phyloP scores from a whole-genome alignment of 2,797 vertebrate genomes.

The Podargus strigoides region DNA sequence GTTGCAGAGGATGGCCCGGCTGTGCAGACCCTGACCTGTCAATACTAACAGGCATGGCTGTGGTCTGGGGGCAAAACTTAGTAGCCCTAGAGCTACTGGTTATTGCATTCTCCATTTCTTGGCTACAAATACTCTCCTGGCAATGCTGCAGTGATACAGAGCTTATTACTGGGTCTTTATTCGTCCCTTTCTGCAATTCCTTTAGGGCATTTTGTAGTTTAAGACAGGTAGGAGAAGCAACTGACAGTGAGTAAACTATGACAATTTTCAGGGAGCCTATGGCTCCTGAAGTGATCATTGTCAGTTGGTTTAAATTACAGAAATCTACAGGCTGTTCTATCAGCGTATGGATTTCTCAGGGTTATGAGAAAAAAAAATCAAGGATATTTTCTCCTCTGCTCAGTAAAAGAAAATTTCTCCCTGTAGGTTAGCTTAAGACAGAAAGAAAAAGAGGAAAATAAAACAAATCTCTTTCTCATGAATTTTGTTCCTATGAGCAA shows the following conservation, averaged over 20 bases:
- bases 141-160: background rate
- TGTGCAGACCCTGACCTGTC: fast-evolving
- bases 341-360: background rate
- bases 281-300: background rate
- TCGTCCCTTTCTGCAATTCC: background rate
- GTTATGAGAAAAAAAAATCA: background rate
- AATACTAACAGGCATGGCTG: background rate
- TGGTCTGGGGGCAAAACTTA: background rate
- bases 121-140: background rate
- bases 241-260: background rate
- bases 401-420: background rate
- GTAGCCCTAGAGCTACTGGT: background rate
- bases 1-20: background rate
- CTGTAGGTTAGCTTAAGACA: background rate
- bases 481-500: background rate
- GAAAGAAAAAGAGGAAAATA: background rate
- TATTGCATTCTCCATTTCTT: background rate
- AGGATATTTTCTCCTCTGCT: background rate
- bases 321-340: conserved; percentile 11
- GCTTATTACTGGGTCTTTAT: background rate
- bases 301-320: conserved; percentile 27
- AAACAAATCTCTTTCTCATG: background rate
- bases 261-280: conserved; percentile 8
- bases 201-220: background rate
- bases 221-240: background rate